Base-by-base conservation (phyloP, 2,113 vertebrate genomes). In the Solenodon paradoxus region DNA sequence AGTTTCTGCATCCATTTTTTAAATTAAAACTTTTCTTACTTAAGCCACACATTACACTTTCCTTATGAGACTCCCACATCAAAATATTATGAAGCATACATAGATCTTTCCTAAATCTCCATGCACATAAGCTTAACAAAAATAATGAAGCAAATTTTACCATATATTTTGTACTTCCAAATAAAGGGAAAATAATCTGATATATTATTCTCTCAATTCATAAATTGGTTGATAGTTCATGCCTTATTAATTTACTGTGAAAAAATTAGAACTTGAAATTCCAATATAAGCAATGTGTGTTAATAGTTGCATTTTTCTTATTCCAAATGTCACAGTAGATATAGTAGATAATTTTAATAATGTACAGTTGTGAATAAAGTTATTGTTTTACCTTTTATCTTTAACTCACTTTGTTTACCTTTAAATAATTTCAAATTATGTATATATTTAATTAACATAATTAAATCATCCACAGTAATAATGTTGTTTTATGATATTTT, bases 241-340 rank as follows among this genome's bases (percentile, higher is more conserved):
- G 49, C 2, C 15, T 24, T 55, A 20, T 28, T 79, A 49, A 85
- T 75, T 93, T 84, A 66, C 10, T 35, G 38, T 82, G 45, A 92
- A 30, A 80, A 94, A 87, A n/a, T 40, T 72, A 81, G 61, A 93
- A 32, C 6, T 80, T 57, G n/a, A 72, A 92, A 96, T 47, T 7
- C 0, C 59, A 84, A 6, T 20, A 53, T 35, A 10, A 69, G 93
- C 71, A 71, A 30, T 47, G 7, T n/a, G 7, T 57, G 35, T 83
- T 11, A 45, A 45, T 35, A 45, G 30, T 57, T 74, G 1, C 35
- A 9, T 59, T 22, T 74, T 88, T 16, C 35, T 45, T 64, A 92
- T 92, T 75, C 30, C 94, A 80, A 83, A 79, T 75, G 51, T 24
- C 12, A 81, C 9, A 19, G 26, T 8, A 57, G 28, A 49, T 38